Evolutionary conservation across 1,140 invertebrate species (phyloP).

Genomic region (Rhynchophorus ferrugineus): DNA sequence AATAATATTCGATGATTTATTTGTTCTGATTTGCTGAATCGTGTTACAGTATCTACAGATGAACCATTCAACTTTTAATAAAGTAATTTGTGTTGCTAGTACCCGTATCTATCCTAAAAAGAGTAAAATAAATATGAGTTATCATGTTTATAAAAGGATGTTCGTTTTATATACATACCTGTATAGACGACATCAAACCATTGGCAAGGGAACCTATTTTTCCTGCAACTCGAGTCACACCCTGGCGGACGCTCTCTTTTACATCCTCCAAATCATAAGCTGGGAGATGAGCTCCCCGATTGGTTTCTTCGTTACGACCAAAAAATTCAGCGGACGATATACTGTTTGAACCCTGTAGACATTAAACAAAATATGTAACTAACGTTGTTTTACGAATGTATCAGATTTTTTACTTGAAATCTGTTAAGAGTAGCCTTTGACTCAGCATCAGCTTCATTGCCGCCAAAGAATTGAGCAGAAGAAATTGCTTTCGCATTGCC

Average conservation of each 20-base stretch:
- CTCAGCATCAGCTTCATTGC: constrained; percentile 57
- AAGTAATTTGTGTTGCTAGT: constrained; percentile 34
- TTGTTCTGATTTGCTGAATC: too few relatives aligned
- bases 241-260: constrained; percentile 90
- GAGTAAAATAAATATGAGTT: constrained; percentile 10
- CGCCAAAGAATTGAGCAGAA: constrained; percentile 91
- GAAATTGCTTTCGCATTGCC: constrained; percentile 95
- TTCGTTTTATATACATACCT: constrained; percentile 48
- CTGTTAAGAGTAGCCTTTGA: constrained; percentile 45
- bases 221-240: constrained; percentile 94
- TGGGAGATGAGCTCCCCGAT: constrained; percentile 29
- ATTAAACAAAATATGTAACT: neutral
- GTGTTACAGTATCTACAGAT: neutral
- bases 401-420: constrained; percentile 66
- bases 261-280: constrained; percentile 86
- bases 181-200: constrained; percentile 87
- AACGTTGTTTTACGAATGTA: too few relatives aligned
- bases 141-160: neutral
- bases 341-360: constrained; percentile 58
- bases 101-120: constrained; percentile 33
- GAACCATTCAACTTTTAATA: too few relatives aligned
- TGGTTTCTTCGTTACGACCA: constrained; percentile 43
- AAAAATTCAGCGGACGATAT: constrained; percentile 97
- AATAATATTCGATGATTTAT: too few relatives aligned
- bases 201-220: constrained; percentile 88